These are phyloP conservation scores for Hemiprocne comata DNA, from an alignment of 2,113 vertebrate species.

Conservation along the genomic window DNA sequence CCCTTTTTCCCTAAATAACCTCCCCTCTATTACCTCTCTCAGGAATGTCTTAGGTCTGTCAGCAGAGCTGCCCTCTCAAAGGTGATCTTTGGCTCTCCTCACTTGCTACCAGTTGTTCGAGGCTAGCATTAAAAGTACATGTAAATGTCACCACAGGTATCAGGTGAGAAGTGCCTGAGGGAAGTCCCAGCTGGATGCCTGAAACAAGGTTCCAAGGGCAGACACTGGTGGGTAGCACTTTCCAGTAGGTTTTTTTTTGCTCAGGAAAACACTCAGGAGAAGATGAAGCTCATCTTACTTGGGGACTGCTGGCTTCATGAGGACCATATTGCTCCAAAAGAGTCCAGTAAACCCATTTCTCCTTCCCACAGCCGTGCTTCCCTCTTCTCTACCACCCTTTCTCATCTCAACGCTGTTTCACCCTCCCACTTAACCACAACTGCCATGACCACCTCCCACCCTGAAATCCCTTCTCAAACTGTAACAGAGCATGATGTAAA, in stretches of 20 bases:
- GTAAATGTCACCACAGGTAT: not conserved
- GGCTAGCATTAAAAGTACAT: not conserved
- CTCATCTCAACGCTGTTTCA: not conserved
- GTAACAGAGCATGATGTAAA: not conserved
- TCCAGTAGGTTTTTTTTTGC: not conserved
- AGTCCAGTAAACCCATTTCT: not conserved
- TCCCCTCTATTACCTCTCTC: not conserved
- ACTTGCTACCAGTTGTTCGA: not conserved
- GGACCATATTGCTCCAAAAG: not conserved
- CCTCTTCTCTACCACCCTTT: not conserved
- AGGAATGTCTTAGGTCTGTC: not conserved
- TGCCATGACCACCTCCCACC: not conserved
- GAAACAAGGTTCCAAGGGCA: not conserved
- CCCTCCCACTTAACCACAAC: not conserved
- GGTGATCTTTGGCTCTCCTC: not conserved
- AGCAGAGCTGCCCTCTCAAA: not conserved
- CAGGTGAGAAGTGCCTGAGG: not conserved
- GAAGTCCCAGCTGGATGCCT: not conserved
- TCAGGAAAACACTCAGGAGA: not conserved
- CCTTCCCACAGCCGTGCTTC: not conserved
- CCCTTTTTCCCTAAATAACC: not conserved
- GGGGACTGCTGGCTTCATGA: not conserved
- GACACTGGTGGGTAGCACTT: not conserved
- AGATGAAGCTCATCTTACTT: not conserved
- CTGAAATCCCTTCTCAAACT: not conserved